Base-by-base conservation (phyloP, 2,888 invertebrate genomes). In the Leptothorax acervorum region DNA sequence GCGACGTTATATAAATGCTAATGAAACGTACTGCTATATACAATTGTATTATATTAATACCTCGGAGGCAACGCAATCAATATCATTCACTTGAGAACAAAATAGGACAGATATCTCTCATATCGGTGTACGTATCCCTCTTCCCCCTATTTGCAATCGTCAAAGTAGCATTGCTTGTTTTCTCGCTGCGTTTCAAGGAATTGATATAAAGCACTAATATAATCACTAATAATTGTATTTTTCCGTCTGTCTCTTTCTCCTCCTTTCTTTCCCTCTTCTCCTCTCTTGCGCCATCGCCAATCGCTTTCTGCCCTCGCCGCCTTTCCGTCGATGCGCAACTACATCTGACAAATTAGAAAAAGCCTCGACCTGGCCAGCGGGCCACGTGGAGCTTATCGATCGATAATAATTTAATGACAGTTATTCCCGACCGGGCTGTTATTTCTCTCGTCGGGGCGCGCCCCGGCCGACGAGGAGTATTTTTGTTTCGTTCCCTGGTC, bases 401-500 rank as follows among this genome's bases (percentile, higher is more conserved):
- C 89, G 90, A 90, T 90, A 90, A 89, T 90, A 90, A 90, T 90
- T 90, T 90, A 88, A 90, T 86, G 90, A 90, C 87, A 90, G 90
- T 89, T 90, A 90, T 90, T 90, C 87, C 76, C 84, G 68, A 82
- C 60, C 84, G 84, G 83, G 71, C 85, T 89, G 83, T 90, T 90
- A 87, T 87, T 85, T 81, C 83, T 90, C 79, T 78, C 48, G 68
- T 60, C 68, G 79, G 74, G 87, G 84, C 87, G 85, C 74, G 85
- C 73, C 82, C 85, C 83, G 84, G 70, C 62, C 65, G 78, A 18
- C 76, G 42, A 82, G 70, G 82, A 89, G 87, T 90, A 90, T 90
- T 90, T 90, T 90, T 84, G 83, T 89, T 89, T 85, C 87, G 86
- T 53, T 42, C 76, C 63, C 81, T 74, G 87, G 85, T 88, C 90